Conservation (phyloP, 1,140 invertebrate genomes). For the Drosophila gunungcola region DNA sequence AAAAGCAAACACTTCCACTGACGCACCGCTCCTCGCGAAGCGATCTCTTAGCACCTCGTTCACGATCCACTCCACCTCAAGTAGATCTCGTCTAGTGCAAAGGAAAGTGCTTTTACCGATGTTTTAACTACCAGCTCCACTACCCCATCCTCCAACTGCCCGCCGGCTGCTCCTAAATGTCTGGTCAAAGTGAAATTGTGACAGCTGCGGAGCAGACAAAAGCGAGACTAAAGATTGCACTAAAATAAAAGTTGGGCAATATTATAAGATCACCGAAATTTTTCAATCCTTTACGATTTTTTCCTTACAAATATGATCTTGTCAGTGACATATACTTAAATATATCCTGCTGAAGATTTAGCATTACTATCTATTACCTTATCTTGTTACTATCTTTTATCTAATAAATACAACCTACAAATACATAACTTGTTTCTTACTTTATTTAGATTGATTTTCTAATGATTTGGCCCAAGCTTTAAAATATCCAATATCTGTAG, state of each 20-base stretch:
- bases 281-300: no score
- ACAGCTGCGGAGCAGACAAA: constrained; percentile 67
- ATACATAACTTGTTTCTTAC: no score
- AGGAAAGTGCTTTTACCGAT: constrained; percentile 57
- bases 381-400: no score
- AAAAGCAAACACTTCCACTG: background rate
- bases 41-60: constrained; percentile 45
- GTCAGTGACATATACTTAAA: no score
- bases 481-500: no score
- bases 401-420: no score
- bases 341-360: no score
- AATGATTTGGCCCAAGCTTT: no score
- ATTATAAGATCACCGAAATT: background rate
- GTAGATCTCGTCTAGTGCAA: constrained; percentile 20
- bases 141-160: background rate
- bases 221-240: constrained; percentile 26
- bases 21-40: background rate
- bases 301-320: no score
- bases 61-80: constrained; percentile 16
- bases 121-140: constrained; percentile 34
- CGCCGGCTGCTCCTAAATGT: constrained; percentile 49
- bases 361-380: no score
- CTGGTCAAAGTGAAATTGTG: constrained; percentile 72
- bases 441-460: no score
- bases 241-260: background rate